Evolutionary conservation across 2,888 invertebrate genomes (phyloP), one percentile per base, ranked within the genome.

Genomic region (Oligia fasciuncula): DNA sequence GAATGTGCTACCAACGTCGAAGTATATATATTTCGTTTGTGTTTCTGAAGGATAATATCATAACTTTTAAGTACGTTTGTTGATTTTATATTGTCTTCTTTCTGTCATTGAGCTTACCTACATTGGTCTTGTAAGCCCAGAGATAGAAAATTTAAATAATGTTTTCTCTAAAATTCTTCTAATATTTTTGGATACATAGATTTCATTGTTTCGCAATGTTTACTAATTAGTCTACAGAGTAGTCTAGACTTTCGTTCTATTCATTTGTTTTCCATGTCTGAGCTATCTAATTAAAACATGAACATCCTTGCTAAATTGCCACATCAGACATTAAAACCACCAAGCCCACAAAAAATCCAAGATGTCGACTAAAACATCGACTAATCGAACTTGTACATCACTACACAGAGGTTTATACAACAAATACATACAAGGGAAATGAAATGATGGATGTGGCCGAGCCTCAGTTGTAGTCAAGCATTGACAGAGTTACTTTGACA

Each of bases 361-460:
- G 63, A 40, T 19, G 51, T 65, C 60, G 57, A 73, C 35, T 23
- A 40, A 75, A 74, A 71, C 29, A 69, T 87, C 78, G 79, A 85
- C 29, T 40, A 75, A 81, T 73, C 66, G 35, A 51, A 67, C 17
- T 54, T 35, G 66, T 14, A 83, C 85, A 74, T 79, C 86, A 75
- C 86, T 88, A 77, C 43, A 63, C 71, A 73, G 66, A 65, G 74
- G 76, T 88, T 80, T 76, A 73, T 76, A 77, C 62, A 76, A 76
- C 82, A 83, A 88, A 85, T 81, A 85, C 71, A 85, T 81, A 85
- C 71, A 87, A 82, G 77, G 68, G 68, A 81, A 87, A 85, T 85
- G 74, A 81, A 89, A 88, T 82, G 77, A 86, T 83, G 82, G 72
- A 89, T 88, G 82, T 79, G 73, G 76, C 51, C 57, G 66, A 81